A percentile compares a stretch with the other conserved stretches of the same genome.
phyloP scores from a whole-genome alignment of 2,113 vertebrate species.

The Pteropus alecto region DNA sequence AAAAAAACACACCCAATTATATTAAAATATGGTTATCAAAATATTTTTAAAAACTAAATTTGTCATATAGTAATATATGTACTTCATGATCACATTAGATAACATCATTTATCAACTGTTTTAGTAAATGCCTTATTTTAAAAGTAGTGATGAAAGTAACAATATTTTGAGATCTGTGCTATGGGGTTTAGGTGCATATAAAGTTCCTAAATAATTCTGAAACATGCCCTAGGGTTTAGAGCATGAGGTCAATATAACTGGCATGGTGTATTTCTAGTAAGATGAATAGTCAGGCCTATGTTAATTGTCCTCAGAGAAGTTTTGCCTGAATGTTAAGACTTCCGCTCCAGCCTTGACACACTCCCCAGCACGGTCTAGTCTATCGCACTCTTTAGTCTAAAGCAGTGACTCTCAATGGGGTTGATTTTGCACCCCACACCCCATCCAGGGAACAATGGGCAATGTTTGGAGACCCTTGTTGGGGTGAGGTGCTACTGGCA shows the following conservation, averaged over 20 bases:
- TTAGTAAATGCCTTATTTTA: not conserved
- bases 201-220: not conserved
- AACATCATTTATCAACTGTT: not conserved
- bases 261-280: not conserved
- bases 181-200: not conserved
- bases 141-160: not conserved
- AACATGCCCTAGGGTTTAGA: not conserved
- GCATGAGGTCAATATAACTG: not conserved
- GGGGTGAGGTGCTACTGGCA: not conserved
- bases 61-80: not conserved
- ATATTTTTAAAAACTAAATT: not conserved
- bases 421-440: not conserved
- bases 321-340: not conserved
- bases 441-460: not conserved
- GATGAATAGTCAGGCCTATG: not conserved
- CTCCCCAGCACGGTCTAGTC: not conserved
- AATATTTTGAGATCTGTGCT: not conserved
- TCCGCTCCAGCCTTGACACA: not conserved
- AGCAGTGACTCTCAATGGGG: not conserved
- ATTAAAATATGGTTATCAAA: not conserved
- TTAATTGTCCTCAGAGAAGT: not conserved
- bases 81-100: not conserved
- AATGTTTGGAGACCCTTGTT: not conserved
- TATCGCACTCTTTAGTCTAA: not conserved
- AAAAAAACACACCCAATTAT: not conserved